Evolutionary conservation across 2,888 invertebrate species (phyloP), one percentile per base, ranked within the genome.

Genomic region (Argyresthia goedartella): DNA sequence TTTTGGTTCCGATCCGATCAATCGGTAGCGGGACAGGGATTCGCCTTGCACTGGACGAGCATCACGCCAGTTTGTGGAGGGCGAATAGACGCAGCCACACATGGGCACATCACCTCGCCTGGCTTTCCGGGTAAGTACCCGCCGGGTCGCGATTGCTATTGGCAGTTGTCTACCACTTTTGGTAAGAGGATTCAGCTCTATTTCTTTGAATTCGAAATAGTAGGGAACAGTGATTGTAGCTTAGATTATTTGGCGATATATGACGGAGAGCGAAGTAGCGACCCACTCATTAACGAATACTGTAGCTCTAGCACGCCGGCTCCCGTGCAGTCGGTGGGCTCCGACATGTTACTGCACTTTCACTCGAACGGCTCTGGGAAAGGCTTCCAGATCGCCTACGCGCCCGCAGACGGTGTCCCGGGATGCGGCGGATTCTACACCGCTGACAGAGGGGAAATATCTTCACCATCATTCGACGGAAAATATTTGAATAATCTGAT

Each of bases 71-170:
- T 87, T 49, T 94, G 95, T 64, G 96, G 96, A 52, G 95, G 92
- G 0, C 76, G 81, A 4, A 61, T 92, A 2, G 73, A 90, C 47
- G 88, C 88, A 0, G 69, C 73, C 0, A 78, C 88, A 4, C 91
- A 94, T 66, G 97, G 97, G 1, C 89, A 90, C 0, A 89, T 98
- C 15, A 89, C 88, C 50, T 95, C 96, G 1, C 97, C 97, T 0
- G 97, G 97, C 0, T 95, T 93, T 51, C 97, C 97, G 0, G 95
- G 94, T 10, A 89, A 88, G 56, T 98, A 97, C 78, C 97, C 97
- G 0, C 89, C 90, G 11, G 92, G 95, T 71, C 88, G 92, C 33
- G 94, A 96, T 66, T 98, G 98, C 68, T 89, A 86, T 53, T 98
- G 97, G 97, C 84, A 80, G 46, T 80, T 97, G 48, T 66, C 62